A percentile compares a stretch with the other conserved stretches of the same genome.
These are phyloP conservation scores for Timema cristinae DNA, from an alignment of 2,888 invertebrate species.

Conservation along the genomic window DNA sequence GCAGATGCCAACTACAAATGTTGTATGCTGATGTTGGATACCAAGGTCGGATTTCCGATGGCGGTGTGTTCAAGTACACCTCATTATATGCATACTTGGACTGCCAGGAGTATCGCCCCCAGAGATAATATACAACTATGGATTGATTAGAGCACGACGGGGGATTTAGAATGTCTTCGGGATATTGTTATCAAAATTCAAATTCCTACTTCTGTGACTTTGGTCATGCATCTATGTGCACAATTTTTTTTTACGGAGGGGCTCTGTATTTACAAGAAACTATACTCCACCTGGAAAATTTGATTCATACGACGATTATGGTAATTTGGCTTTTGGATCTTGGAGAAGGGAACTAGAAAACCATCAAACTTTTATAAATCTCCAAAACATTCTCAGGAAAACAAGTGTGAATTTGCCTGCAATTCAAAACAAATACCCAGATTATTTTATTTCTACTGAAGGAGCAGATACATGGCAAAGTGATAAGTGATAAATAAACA, in stretches of 20 bases:
- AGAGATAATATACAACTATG: conserved; percentile 5
- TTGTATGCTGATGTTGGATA: conserved; percentile 37
- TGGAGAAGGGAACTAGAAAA: neutral
- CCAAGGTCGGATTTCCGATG: conserved; percentile 36
- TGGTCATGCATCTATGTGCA: conserved; percentile 3
- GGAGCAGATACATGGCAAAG: neutral
- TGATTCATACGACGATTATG: neutral
- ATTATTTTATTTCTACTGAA: conserved; percentile 9
- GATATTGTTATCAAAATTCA: conserved; percentile 4
- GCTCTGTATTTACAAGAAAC: neutral
- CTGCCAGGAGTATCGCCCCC: neutral
- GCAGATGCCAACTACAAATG: conserved; percentile 37
- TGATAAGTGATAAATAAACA: neutral
- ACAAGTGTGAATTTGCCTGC: neutral
- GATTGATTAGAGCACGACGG: conserved; percentile 2
- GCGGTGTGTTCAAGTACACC: conserved; percentile 31
- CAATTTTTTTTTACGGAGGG: conserved; percentile 4
- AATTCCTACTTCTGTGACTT: neutral
- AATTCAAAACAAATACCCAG: neutral
- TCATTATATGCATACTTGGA: neutral
- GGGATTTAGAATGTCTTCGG: neutral
- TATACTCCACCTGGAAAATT: neutral
- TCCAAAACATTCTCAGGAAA: conserved; percentile 8
- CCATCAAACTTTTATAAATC: neutral
- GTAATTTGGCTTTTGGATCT: neutral